A percentile compares a stretch with the other conserved stretches of the same genome.
These are phyloP conservation scores for Benthosema pterotum DNA, from an alignment of 2,797 vertebrate species.

Conservation along the genomic window DNA sequence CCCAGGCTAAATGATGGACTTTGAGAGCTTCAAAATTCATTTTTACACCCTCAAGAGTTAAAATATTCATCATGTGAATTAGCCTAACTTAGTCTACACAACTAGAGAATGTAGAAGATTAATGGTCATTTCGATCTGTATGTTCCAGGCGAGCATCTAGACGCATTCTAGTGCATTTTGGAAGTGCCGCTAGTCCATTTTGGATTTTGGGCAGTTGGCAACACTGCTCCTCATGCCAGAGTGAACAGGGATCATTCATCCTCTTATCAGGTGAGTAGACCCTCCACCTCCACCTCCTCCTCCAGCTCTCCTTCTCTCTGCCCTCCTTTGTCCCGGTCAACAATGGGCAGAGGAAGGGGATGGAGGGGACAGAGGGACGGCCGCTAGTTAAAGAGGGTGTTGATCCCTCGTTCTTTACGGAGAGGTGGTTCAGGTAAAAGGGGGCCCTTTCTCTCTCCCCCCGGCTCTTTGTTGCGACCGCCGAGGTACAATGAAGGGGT, in stretches of 20 bases:
- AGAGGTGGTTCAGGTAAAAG: constrained; percentile 87
- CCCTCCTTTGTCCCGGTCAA: constrained; percentile 69
- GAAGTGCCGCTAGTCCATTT: too few species aligned
- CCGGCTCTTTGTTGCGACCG: constrained; percentile 58
- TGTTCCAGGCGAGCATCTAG: too few species aligned
- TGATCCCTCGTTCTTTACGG: constrained; percentile 80
- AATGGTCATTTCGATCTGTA: too few species aligned
- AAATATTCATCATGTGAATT: too few species aligned
- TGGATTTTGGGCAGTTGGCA: too few species aligned
- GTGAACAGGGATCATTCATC: constrained; percentile 70
- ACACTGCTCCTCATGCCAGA: constrained; percentile 40
- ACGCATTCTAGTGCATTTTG: too few species aligned
- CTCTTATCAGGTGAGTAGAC: constrained; percentile 78
- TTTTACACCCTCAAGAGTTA: too few species aligned
- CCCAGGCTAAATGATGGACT: too few species aligned
- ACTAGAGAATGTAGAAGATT: too few species aligned
- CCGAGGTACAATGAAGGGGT: constrained; percentile 57
- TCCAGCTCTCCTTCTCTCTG: constrained; percentile 57
- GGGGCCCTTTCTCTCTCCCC: constrained; percentile 58
- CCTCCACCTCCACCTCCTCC: constrained; percentile 36
- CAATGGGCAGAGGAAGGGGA: constrained; percentile 63
- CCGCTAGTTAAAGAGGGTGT: constrained; percentile 66
- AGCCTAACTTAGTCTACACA: too few species aligned
- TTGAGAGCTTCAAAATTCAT: too few species aligned
- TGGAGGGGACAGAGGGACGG: constrained; percentile 38